phyloP scores from a whole-genome alignment of 53 echinoderm and acorn worm species.

The Holothuria scabra region DNA sequence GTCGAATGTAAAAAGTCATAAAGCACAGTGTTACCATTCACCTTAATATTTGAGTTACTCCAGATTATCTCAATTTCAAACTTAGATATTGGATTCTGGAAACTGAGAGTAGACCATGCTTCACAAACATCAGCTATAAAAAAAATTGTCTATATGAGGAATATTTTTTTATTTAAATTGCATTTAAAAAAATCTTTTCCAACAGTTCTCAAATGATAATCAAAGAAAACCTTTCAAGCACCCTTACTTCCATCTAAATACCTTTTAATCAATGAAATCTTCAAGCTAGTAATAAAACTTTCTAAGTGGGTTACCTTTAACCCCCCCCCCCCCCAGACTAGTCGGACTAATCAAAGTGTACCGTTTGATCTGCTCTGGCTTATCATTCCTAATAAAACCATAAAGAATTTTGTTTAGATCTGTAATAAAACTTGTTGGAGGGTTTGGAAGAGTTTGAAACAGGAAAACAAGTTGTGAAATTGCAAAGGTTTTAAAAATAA shows the following conservation, averaged over 20 bases:
- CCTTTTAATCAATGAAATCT: background rate
- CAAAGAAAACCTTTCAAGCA: background rate
- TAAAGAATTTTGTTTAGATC: no score
- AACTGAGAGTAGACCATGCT: background rate
- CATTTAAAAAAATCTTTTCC: background rate
- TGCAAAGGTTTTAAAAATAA: no score
- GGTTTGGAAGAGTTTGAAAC: no score
- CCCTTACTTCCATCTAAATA: background rate
- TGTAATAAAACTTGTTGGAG: no score
- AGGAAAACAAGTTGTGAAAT: no score
- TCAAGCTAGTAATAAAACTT: background rate
- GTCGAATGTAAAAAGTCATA: background rate
- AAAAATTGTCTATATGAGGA: background rate
- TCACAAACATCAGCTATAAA: background rate
- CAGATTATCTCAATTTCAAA: no score
- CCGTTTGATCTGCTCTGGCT: no score
- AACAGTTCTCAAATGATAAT: background rate
- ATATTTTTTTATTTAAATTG: background rate
- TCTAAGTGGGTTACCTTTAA: no score
- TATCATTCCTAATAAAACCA: no score
- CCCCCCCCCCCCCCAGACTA: no score
- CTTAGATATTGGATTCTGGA: background rate
- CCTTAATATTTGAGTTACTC: background rate
- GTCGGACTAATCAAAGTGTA: no score
- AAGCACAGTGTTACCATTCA: slow-evolving; percentile 1